A percentile compares a stretch with the other conserved stretches of the same genome.
Evolutionary conservation across 1,140 invertebrate genomes (phyloP).

Genomic region (Macrocentrus cingulum): DNA sequence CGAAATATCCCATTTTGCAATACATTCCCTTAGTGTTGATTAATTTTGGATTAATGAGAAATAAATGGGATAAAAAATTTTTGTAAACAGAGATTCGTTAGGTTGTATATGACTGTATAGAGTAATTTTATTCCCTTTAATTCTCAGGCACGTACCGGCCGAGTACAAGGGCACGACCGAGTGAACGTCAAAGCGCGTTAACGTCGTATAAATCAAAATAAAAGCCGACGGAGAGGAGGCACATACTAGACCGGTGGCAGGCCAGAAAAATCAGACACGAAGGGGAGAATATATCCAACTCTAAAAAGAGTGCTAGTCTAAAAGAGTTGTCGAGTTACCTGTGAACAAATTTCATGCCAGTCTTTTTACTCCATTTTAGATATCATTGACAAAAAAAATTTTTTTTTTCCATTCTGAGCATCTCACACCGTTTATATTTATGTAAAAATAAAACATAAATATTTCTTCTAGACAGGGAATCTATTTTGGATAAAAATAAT

Average conservation of each 20-base stretch:
- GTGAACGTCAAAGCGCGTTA: slow-evolving; percentile 35
- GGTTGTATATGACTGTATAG: neutral
- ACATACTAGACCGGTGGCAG: slow-evolving; percentile 26
- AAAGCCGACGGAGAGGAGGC: slow-evolving; percentile 22
- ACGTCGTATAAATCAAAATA: slow-evolving; percentile 42
- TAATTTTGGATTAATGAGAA: no score
- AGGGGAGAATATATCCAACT: slow-evolving; percentile 7
- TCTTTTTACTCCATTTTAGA: neutral
- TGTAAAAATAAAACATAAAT: no score
- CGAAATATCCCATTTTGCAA: no score
- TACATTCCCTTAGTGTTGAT: no score
- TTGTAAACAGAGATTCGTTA: no score
- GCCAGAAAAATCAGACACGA: slow-evolving; percentile 32
- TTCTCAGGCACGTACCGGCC: slow-evolving; percentile 30
- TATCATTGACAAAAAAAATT: neutral
- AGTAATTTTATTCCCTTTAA: slow-evolving; percentile 22
- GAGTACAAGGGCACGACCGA: slow-evolving; percentile 21
- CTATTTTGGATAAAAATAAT: no score
- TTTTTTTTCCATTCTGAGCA: no score
- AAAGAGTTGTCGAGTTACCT: slow-evolving; percentile 27
- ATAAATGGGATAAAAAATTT: no score
- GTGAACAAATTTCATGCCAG: slow-evolving; percentile 15
- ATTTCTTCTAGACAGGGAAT: no score
- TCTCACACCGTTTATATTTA: no score
- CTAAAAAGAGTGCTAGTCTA: neutral